These are phyloP conservation scores for Pelvicachromis taeniatus DNA, from an alignment of 2,113 vertebrate species.

Conservation along the genomic window DNA sequence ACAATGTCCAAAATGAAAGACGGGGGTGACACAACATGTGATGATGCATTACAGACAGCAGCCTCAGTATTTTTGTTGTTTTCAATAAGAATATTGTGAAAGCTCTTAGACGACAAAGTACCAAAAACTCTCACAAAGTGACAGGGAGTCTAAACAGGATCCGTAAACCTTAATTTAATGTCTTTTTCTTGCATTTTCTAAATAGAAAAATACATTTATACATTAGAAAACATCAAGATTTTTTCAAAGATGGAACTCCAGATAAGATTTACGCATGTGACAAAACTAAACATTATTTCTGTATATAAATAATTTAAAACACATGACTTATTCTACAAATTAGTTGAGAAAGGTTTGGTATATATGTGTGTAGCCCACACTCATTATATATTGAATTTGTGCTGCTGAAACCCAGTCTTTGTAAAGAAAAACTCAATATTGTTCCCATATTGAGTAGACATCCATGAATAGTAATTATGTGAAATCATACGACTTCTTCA, in stretches of 20 bases:
- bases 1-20: slow-evolving; percentile 2
- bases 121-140: not conserved
- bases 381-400: not conserved
- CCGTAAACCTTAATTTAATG: not conserved
- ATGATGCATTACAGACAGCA: slow-evolving; percentile 8
- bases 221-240: not conserved
- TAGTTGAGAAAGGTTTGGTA: not conserved
- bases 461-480: slow-evolving; percentile 34
- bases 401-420: not conserved
- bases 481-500: slow-evolving; percentile 30
- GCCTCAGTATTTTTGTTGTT: not conserved
- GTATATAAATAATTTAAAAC: not conserved
- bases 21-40: not conserved
- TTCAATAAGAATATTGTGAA: slow-evolving; percentile 16
- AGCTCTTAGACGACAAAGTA: not conserved
- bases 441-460: slow-evolving; percentile 10
- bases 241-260: not conserved
- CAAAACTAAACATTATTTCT: not conserved
- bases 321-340: not conserved
- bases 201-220: not conserved
- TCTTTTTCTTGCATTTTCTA: not conserved
- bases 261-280: not conserved
- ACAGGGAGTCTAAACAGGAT: not conserved
- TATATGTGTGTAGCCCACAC: not conserved
- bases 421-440: not conserved